Evolutionary conservation across 2,888 invertebrate genomes (phyloP), one percentile per base, ranked within the genome.

Genomic region (Drosophila anomalata): DNA sequence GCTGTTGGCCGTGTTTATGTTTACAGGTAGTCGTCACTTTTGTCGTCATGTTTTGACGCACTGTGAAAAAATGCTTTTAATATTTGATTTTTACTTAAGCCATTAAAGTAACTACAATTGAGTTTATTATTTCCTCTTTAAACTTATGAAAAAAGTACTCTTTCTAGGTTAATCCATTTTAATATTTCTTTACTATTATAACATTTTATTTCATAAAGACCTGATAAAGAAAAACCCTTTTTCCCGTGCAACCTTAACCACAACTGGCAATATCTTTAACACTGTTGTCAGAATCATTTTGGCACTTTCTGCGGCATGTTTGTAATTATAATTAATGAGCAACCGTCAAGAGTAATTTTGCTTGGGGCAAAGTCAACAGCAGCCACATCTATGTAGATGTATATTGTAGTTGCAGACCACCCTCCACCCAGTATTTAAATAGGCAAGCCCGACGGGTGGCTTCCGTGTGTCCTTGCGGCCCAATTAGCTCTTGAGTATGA

Each of bases 281-380:
- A 17, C 7, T 44, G 55, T 53, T 46, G 36, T 46, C 52, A 44
- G 46, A 44, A 47, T 20, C 61, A 24, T 47, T 61, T 70, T 47
- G 61, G 51, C 55, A 53, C 56, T 58, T 70, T 75, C 39, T 67
- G 62, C 36, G 59, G 59, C 66, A 60, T 69, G 48, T 71, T 73
- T 73, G 73, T 84, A 80, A 85, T 83, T 86, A 78, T 83, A 85
- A 83, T 83, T 82, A 83, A 85, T 83, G 86, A 83, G 78, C 67
- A 62, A 58, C 53, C 62, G 68, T 58, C 85, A 73, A 71, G 65
- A 55, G 63, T 61, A 65, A 69, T 71, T 73, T 75, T 24, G 36
- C 29, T 48, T 33, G 31, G 39, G 61, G 44, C 48, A 53, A 58
- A 63, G 62, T 59, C 61, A 73, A 62, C 61, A 57, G 54, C 48